Conservation (phyloP, 2,797 vertebrate genomes). For the Siniperca obscura region DNA sequence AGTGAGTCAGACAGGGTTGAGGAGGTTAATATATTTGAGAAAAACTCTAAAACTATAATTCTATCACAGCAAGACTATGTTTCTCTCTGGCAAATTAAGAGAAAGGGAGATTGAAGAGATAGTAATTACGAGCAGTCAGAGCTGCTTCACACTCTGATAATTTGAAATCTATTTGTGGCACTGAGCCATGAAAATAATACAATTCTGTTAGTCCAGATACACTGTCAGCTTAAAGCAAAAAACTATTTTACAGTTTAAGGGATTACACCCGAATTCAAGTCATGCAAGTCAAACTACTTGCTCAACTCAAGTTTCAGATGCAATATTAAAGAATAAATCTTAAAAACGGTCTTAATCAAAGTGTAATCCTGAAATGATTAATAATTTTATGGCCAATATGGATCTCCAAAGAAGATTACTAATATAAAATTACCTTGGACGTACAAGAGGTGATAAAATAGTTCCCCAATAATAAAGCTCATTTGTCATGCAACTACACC, state of each 20-base stretch:
- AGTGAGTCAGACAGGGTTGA: neutral
- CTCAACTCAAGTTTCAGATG: neutral
- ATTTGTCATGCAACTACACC: conserved; percentile 16
- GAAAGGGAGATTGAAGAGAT: conserved; percentile 53
- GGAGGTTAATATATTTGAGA: conserved; percentile 13
- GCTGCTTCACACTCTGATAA: conserved; percentile 53
- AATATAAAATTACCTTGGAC: neutral
- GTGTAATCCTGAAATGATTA: neutral
- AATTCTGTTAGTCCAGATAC: conserved; percentile 24
- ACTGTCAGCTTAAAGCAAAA: conserved; percentile 12
- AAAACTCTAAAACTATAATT: neutral
- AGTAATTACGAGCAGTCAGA: conserved; percentile 51
- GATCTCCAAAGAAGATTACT: neutral
- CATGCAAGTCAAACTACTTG: neutral
- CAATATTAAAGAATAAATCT: conserved; percentile 4
- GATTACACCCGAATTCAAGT: conserved; percentile 12
- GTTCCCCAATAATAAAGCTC: conserved; percentile 19
- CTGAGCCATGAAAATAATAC: conserved; percentile 37
- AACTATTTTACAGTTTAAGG: neutral
- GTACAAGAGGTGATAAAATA: conserved; percentile 25
- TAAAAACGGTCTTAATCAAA: neutral
- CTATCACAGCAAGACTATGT: conserved; percentile 15
- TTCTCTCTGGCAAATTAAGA: conserved; percentile 39
- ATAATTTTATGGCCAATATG: neutral
- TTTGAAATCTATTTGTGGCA: conserved; percentile 57